Evolutionary conservation across 2,797 vertebrate species (phyloP).

Genomic region (Parauchenoglanis ngamensis): DNA sequence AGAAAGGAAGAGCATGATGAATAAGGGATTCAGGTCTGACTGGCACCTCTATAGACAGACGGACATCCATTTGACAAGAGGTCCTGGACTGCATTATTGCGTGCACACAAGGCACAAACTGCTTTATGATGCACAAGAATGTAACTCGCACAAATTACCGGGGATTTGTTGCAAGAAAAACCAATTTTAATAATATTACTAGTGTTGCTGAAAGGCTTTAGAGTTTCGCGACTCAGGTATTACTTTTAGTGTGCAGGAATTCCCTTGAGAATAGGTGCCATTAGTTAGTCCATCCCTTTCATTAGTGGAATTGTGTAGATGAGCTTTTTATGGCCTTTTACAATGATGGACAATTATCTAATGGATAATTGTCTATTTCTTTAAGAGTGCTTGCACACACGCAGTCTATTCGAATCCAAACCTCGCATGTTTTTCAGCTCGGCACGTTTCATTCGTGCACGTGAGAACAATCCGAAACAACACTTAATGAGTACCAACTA

Average conservation of each 20-base stretch:
- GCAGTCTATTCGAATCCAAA: neutral
- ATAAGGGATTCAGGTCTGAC: slow-evolving; percentile 14
- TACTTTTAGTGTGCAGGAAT: neutral
- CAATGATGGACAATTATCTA: slow-evolving; percentile 20
- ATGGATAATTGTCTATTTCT: slow-evolving; percentile 13
- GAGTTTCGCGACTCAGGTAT: neutral
- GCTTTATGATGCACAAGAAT: neutral
- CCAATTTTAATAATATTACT: neutral
- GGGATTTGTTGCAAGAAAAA: neutral
- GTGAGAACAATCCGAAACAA: neutral
- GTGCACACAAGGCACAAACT: neutral
- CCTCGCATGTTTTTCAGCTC: neutral
- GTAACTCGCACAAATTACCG: neutral
- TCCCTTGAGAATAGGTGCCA: slow-evolving; percentile 9
- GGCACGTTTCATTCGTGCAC: neutral
- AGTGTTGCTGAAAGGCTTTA: neutral
- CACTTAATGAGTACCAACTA: neutral
- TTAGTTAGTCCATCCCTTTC: slow-evolving; percentile 10
- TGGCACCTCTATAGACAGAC: slow-evolving; percentile 11
- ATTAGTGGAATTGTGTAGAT: slow-evolving; percentile 18
- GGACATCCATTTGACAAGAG: slow-evolving; percentile 1
- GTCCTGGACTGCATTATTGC: slow-evolving; percentile 3
- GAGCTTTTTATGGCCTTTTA: slow-evolving; percentile 28
- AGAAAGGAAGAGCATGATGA: neutral
- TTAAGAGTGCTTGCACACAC: neutral